Base-by-base conservation (phyloP, 2,113 vertebrate species). In the Plotosus lineatus region DNA sequence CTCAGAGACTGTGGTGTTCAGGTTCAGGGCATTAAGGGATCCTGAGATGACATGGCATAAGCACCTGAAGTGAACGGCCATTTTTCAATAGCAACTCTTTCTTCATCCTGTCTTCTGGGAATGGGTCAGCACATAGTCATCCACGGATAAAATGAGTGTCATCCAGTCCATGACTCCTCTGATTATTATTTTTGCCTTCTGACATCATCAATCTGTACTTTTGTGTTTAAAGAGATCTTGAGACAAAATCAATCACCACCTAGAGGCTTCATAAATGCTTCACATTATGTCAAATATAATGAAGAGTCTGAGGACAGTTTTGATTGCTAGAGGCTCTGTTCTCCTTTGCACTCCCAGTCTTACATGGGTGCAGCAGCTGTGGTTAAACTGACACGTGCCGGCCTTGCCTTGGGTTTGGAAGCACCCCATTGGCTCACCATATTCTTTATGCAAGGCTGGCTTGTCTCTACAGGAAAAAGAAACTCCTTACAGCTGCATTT, bases 391-490 rank as follows among this genome's bases (percentile, higher is more conserved):
- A 68, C 81, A 55, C 78, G 81, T 80, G 84, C 84, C 66, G 73
- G 46, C n/a, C 80, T 68, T 82, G 73, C 36, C 78, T 72, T 58
- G 78, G 58, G 84, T 38, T 72, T 82, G 80, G 50, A 82, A 80
- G 53, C 58, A 76, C 56, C 56, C 44, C 38, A 48, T 31, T 78
- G 78, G 60, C 81, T 48, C 81, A 68, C 81, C 81, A 69, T 80
- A 26, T 66, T 56, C 60, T 65, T 33, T 68, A 40, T 75, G 84
- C 83, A 68, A 85, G 68, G 38, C n/a, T 19, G 19, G 53, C 61
- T 71, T 83, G 84, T 81, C 75, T 78, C 66, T 80, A 85, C 81
- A 83, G 51, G 84, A 82, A 55, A 40, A 6, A 80, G 48, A 83
- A 82, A 65, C 77, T 77, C 73, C 84, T 81, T 73, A 74, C 56